Base-by-base conservation (phyloP, 2,888 invertebrate species). In the Gastracanthus pulcherrimus region DNA sequence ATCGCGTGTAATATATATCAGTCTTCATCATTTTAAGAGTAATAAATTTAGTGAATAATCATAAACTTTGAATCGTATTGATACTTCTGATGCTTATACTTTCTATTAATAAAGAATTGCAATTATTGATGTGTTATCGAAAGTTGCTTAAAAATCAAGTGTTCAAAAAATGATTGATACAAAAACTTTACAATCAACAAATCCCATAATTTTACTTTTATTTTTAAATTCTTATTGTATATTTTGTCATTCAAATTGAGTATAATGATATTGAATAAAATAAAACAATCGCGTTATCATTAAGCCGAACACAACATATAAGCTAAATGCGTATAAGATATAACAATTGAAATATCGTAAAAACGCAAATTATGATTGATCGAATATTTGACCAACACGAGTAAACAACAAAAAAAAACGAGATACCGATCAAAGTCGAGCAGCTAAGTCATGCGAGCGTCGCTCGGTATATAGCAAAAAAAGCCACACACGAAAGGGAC, bases 401-500 rank as follows among this genome's bases (percentile, higher is more conserved):
- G 16, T 31, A 78, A 13, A 36, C 6, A 64, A 71, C 9, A 34
- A 41, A n/a, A 60, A 58, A 51, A 45, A 23, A 66, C 19, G 11
- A 38, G 26, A 41, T 36, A 31, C 29, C 51, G 76, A 69, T 70
- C 19, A 19, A 76, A 69, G 41, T 64, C 62, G 11, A 69, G 36
- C 26, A n/a, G 13, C 16, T 4, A 71, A 70, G 45, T 62, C 41
- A 76, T 67, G 26, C 36, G n/a, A 34, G 48, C 23, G 45, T 29
- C 5, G 16, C 23, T 58, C 3, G 26, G 4, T n/a, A n/a, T n/a
- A n/a, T 38, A 58, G 55, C 71, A 76, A 60, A 69, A 66, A 74
- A 84, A 84, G 84, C 85, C 86, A 87, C 83, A 72, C 51, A 86
- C 84, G 89, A 88, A 87, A 86, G 90, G 90, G 90, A 90, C 90